phyloP scores from a whole-genome alignment of 64 coral and sea anemone species.

The Stichodactyla helianthus region DNA sequence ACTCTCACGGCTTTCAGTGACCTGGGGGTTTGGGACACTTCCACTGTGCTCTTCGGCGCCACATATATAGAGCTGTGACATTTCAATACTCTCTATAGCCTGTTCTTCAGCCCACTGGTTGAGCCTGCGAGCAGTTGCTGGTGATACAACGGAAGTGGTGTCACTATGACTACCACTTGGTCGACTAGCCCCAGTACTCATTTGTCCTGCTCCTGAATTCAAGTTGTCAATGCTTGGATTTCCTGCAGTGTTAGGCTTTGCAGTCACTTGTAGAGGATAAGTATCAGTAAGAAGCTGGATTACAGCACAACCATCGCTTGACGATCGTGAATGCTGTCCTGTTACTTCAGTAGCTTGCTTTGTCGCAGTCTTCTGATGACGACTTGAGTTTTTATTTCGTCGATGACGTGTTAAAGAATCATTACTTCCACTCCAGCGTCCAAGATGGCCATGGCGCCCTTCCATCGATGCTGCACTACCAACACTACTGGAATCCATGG shows the following conservation, averaged over 20 bases:
- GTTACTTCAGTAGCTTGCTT: neutral
- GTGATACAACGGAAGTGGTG: conserved; percentile 57
- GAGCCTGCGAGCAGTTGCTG: conserved; percentile 60
- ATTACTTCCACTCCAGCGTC: conserved; percentile 74
- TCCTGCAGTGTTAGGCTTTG: conserved; percentile 41
- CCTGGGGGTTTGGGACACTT: neutral
- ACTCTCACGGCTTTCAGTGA: neutral
- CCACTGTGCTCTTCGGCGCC: neutral
- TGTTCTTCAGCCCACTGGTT: conserved; percentile 62
- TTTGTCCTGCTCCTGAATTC: conserved; percentile 9
- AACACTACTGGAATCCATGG: conserved; percentile 54
- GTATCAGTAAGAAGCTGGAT: conserved; percentile 63
- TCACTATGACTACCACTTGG: conserved; percentile 25
- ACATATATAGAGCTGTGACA: conserved; percentile 38
- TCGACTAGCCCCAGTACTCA: neutral
- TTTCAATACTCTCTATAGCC: conserved; percentile 36
- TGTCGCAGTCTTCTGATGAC: neutral
- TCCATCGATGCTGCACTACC: conserved; percentile 63
- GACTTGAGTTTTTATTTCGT: conserved; percentile 10
- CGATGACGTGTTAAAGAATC: conserved; percentile 65
- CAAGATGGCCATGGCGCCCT: conserved; percentile 44
- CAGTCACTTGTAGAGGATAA: conserved; percentile 76
- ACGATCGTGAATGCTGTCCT: conserved; percentile 60
- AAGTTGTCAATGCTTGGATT: neutral
- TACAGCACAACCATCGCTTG: conserved; percentile 70